These are phyloP conservation scores for Teleogryllus oceanicus DNA, from an alignment of 2,888 invertebrate genomes.

Conservation along the genomic window DNA sequence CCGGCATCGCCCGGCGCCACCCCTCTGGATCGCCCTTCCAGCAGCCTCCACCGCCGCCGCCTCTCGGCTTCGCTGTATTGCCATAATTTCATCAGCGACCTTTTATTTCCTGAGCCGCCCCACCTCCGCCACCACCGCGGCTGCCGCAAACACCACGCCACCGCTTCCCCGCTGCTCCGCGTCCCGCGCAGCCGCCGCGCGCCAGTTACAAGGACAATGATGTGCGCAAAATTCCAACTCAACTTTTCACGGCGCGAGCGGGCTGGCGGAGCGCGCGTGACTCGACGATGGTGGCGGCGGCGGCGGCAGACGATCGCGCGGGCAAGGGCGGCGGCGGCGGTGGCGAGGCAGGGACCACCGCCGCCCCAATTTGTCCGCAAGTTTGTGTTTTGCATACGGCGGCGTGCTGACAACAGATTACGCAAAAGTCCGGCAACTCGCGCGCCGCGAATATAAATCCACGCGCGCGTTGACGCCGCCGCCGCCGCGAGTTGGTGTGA, in stretches of 20 bases:
- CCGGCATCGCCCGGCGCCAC: neutral
- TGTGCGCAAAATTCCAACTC: neutral
- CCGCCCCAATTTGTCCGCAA: neutral
- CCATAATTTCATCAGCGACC: slow-evolving; percentile 9
- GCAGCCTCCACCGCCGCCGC: neutral
- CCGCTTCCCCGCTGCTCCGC: too few relatives aligned
- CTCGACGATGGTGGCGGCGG: neutral
- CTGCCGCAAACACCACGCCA: too few relatives aligned
- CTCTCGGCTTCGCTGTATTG: neutral
- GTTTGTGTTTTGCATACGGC: neutral
- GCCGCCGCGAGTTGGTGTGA: neutral
- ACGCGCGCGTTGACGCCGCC: neutral
- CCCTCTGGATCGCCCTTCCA: too few relatives aligned
- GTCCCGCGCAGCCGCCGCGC: too few relatives aligned
- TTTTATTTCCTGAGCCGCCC: neutral
- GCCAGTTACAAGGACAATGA: neutral
- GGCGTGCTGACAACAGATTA: slow-evolving; percentile 1
- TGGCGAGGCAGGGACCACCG: neutral
- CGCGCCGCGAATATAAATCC: neutral
- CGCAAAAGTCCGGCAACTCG: slow-evolving; percentile 10
- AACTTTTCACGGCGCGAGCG: neutral
- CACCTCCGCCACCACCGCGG: too few relatives aligned
- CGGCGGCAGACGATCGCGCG: neutral
- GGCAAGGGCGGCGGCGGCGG: neutral
- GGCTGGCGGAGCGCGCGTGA: neutral